phyloP scores from a whole-genome alignment of 2,797 vertebrate genomes.

The Semotilus atromaculatus region DNA sequence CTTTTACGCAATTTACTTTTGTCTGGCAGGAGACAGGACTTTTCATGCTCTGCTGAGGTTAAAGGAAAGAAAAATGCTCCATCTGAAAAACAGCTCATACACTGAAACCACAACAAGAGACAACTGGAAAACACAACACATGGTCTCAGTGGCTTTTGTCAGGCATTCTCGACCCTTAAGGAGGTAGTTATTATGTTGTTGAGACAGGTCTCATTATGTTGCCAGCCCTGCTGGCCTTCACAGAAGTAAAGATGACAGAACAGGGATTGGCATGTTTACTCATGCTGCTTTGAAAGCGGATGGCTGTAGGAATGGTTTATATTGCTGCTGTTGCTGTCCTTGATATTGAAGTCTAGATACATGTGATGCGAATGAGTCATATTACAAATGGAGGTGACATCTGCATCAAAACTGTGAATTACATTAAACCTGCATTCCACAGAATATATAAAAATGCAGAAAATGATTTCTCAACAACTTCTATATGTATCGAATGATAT shows the following conservation, averaged over 20 bases:
- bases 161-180: conserved; percentile 2
- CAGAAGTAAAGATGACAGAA: conserved; percentile 27
- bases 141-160: not conserved
- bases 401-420: conserved; percentile 10
- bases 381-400: conserved; percentile 10
- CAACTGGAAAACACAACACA: not conserved
- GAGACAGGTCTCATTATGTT: conserved; percentile 26
- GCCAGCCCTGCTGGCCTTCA: not conserved
- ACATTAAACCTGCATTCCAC: not conserved
- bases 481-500: not conserved
- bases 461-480: not conserved
- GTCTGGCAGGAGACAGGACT: conserved; percentile 12
- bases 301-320: not conserved
- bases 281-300: not conserved
- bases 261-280: conserved; percentile 1
- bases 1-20: conserved; percentile 42
- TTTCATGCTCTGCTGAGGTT: not conserved
- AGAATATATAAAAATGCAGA: conserved; percentile 8
- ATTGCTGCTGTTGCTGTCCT: not conserved
- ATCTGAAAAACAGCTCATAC: not conserved
- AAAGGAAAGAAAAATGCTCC: not conserved
- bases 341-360: conserved; percentile 1
- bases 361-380: not conserved
- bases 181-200: conserved; percentile 28
- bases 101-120: conserved; percentile 5